Evolutionary conservation across 2,113 vertebrate species (phyloP), one percentile per base, ranked within the genome.

Genomic region (Sterrhoptilus dennistouni): DNA sequence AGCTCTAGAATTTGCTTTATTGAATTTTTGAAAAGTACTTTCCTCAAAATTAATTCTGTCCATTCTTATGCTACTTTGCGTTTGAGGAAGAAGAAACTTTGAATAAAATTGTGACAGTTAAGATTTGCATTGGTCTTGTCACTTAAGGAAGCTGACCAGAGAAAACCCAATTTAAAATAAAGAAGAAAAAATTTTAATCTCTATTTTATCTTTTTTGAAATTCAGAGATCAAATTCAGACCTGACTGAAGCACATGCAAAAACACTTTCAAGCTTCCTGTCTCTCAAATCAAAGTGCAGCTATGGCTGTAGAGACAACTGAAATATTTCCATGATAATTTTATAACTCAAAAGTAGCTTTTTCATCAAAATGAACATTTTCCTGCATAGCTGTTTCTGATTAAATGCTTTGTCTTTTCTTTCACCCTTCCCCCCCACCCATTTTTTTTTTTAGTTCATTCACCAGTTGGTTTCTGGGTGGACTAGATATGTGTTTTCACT

Each of bases 381-480:
- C 25, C 35, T 87, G 16, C 33, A 29, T 44, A 69, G 56, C 52
- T 74, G 33, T 61, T 89, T 60, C 53, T 70, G 45, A 44, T 84
- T 70, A 74, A 44, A 23, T 36, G 25, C 44, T 81, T 80, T 61
- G 13, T 45, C 28, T 80, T 61, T 74, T 64, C 31, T 61, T 84
- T 65, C 27, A 42, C 12, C 6, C 45, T 38, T 25, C 5, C 3
- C 2, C 2, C 4, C 2, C 2, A 5, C 13, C 28, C 38, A 38
- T 2, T 27, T 20, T 70, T 28, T 38, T 38, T 69, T 44, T 8
- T 0, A 8, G 36, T 66, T 57, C 31, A 66, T 3, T 53, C 45
- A 50, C 14, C 27, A 50, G 1, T 54, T 70, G 25, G 10, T 77
- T 87, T 83, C 31, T 83, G 50, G 24, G 13, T 60, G 11, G 5